Evolutionary conservation across 2,797 vertebrate species (phyloP).

Genomic region (Lateolabrax maculatus): DNA sequence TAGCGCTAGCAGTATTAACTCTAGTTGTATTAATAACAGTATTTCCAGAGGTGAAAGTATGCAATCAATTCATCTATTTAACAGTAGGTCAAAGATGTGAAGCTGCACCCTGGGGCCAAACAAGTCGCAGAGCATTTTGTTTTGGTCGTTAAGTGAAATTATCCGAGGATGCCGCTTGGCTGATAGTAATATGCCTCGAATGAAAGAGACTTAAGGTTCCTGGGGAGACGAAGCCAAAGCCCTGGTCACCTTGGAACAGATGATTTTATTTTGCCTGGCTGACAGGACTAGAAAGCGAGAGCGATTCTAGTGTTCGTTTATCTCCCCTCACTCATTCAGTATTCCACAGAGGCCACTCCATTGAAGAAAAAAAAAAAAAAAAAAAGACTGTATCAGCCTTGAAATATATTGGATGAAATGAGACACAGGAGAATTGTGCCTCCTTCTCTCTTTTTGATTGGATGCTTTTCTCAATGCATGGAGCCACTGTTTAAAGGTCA

Average conservation of each 20-base stretch:
- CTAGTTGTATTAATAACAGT: constrained; percentile 16
- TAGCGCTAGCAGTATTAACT: constrained; percentile 5
- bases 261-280: constrained; percentile 72
- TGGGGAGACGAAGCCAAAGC: constrained; percentile 48
- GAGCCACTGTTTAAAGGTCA: constrained; percentile 65
- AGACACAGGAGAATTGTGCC: constrained; percentile 72
- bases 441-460: constrained; percentile 70
- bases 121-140: constrained; percentile 30
- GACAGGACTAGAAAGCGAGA: constrained; percentile 53
- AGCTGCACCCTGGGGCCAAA: constrained; percentile 31
- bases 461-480: constrained; percentile 62
- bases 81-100: constrained; percentile 47
- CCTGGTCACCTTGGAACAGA: constrained; percentile 53
- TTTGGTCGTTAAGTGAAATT: constrained; percentile 45
- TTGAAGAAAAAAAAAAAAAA: constrained; percentile 45
- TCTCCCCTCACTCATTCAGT: constrained; percentile 64
- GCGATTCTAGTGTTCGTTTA: constrained; percentile 55
- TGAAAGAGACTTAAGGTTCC: constrained; percentile 50
- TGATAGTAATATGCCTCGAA: constrained; percentile 43
- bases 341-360: constrained; percentile 67
- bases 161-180: constrained; percentile 44
- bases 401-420: constrained; percentile 82
- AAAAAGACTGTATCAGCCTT: constrained; percentile 66
- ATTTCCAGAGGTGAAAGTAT: constrained; percentile 31
- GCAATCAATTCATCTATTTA: constrained; percentile 61